Evolutionary conservation across 1,140 invertebrate species (phyloP).

Genomic region (Spodoptera frugiperda): DNA sequence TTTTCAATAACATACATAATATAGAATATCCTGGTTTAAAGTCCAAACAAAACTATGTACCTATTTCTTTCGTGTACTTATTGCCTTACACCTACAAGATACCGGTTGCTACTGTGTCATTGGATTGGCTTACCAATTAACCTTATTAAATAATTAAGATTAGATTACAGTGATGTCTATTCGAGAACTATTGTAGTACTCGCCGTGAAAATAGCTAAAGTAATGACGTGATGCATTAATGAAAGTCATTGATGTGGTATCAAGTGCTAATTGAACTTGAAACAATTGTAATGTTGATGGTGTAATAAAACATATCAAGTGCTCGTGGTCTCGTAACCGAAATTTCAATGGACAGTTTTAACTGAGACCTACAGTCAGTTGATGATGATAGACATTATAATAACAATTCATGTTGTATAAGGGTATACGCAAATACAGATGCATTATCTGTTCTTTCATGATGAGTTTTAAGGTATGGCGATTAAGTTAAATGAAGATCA

Average conservation of each 20-base stretch:
- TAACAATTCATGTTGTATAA: too few relatives aligned
- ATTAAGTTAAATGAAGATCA: too few relatives aligned
- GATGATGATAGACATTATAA: too few relatives aligned
- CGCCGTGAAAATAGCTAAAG: conserved; percentile 1
- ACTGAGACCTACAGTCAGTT: too few relatives aligned
- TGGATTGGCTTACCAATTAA: conserved; percentile 47
- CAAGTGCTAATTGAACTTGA: neutral
- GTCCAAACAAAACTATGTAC: conserved; percentile 23
- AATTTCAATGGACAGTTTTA: too few relatives aligned
- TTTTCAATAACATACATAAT: conserved; percentile 9
- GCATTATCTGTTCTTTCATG: too few relatives aligned
- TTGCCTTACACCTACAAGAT: conserved; percentile 42
- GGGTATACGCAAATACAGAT: too few relatives aligned
- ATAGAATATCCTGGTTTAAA: conserved; percentile 28
- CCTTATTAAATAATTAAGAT: conserved; percentile 48
- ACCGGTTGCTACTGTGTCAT: conserved; percentile 35
- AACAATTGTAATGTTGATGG: neutral
- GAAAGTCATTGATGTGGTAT: conserved; percentile 6
- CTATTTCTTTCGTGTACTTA: conserved; percentile 33
- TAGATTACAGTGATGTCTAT: conserved; percentile 41
- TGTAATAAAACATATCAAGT: too few relatives aligned
- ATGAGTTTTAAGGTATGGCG: too few relatives aligned
- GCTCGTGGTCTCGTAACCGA: too few relatives aligned
- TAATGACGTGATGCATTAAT: neutral
- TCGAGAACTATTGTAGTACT: conserved; percentile 27